Evolutionary conservation across 1,140 invertebrate genomes (phyloP).

Genomic region (Bombus terrestris): DNA sequence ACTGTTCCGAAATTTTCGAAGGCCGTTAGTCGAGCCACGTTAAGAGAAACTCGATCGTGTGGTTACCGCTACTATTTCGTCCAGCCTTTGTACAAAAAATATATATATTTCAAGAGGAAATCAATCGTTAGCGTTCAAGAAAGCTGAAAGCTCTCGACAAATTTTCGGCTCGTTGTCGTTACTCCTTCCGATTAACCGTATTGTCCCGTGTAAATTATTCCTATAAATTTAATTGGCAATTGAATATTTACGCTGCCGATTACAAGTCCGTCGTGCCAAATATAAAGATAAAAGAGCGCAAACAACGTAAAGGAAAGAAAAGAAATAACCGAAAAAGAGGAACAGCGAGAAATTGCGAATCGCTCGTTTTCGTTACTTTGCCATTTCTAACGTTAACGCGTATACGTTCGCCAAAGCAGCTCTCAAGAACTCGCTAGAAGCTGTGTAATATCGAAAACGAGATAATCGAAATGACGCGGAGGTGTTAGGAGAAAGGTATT

Average conservation of each 20-base stretch:
- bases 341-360: too few relatives aligned
- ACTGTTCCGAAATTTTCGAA: slow-evolving; percentile 36
- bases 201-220: not conserved
- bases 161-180: not conserved
- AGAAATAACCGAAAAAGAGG: too few relatives aligned
- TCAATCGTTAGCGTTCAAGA: not conserved
- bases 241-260: too few relatives aligned
- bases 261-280: too few relatives aligned
- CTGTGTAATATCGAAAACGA: not conserved
- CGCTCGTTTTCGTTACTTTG: too few relatives aligned
- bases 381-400: not conserved
- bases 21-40: not conserved
- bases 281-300: too few relatives aligned
- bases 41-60: slow-evolving; percentile 28
- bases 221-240: not conserved
- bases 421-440: not conserved
- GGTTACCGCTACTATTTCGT: slow-evolving; percentile 1
- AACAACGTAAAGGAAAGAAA: too few relatives aligned
- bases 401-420: not conserved
- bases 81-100: not conserved
- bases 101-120: not conserved
- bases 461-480: too few relatives aligned
- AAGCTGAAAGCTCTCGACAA: not conserved
- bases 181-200: not conserved
- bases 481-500: not conserved